Percentiles rank a stretch among this genome's conserved stretches.
phyloP scores from a whole-genome alignment of 2,113 vertebrate genomes.

The Lontra canadensis region DNA sequence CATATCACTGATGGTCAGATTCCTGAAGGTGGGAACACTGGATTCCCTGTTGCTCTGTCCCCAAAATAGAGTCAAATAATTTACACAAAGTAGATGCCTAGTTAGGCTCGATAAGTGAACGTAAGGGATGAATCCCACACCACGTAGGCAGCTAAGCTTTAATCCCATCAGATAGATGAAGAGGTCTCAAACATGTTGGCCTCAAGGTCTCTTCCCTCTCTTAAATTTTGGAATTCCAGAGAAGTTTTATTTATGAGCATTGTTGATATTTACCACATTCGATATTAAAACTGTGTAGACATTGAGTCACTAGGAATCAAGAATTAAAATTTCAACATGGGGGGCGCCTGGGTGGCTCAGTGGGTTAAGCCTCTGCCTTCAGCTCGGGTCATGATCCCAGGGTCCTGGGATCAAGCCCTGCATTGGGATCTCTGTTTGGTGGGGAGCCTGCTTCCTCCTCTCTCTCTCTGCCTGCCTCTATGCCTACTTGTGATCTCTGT shows the following conservation, averaged over 20 bases:
- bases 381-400: too few species aligned
- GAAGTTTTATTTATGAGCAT: fast-evolving
- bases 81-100: too few species aligned
- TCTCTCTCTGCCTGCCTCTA: too few species aligned
- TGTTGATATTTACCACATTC: fast-evolving
- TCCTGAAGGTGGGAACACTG: too few species aligned
- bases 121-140: too few species aligned
- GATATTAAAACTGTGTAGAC: neutral
- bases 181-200: neutral
- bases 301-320: neutral
- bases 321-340: neutral
- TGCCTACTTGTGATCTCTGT: too few species aligned
- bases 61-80: neutral
- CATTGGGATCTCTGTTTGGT: too few species aligned
- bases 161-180: fast-evolving
- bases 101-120: neutral
- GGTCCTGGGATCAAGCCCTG: too few species aligned
- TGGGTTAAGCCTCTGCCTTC: too few species aligned
- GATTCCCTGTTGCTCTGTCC: neutral
- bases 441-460: too few species aligned
- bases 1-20: too few species aligned
- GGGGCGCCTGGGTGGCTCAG: too few species aligned
- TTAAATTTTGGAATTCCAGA: neutral
- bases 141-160: fast-evolving
- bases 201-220: neutral